These are phyloP conservation scores for Pyrgus malvae DNA, from an alignment of 2,888 invertebrate species.

Conservation along the genomic window DNA sequence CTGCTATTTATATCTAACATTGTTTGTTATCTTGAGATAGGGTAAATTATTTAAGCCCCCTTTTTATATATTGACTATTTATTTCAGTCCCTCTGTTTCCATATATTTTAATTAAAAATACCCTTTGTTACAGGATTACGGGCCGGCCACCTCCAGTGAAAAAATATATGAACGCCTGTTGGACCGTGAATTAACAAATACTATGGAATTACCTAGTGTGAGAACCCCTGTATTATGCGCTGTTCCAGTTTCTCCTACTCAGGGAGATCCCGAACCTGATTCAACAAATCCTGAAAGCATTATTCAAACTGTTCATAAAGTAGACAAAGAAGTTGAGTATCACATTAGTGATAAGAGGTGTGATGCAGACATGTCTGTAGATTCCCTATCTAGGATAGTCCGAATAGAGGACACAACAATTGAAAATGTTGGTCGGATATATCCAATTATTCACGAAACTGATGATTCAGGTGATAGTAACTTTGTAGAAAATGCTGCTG, in stretches of 20 bases:
- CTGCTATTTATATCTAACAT: neutral
- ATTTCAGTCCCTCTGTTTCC: slow-evolving; percentile 26
- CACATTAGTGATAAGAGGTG: slow-evolving; percentile 65
- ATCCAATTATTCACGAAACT: slow-evolving; percentile 67
- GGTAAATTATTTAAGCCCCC: neutral
- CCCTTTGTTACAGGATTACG: slow-evolving; percentile 75
- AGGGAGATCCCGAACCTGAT: slow-evolving; percentile 72
- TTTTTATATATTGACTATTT: too few relatives aligned
- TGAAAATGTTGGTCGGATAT: slow-evolving; percentile 66
- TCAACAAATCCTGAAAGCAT: slow-evolving; percentile 75
- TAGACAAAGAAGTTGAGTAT: slow-evolving; percentile 69
- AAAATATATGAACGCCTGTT: slow-evolving; percentile 70
- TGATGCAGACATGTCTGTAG: slow-evolving; percentile 67
- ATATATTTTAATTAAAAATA: slow-evolving; percentile 47
- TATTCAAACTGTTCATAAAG: slow-evolving; percentile 62
- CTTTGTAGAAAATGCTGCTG: slow-evolving; percentile 67
- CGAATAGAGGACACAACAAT: slow-evolving; percentile 66
- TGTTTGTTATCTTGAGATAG: neutral
- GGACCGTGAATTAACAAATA: slow-evolving; percentile 75
- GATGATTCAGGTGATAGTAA: slow-evolving; percentile 67
- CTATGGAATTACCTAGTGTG: slow-evolving; percentile 72
- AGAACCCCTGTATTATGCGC: slow-evolving; percentile 73
- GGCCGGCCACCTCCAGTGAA: slow-evolving; percentile 81
- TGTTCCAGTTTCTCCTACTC: slow-evolving; percentile 61
- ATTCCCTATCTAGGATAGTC: slow-evolving; percentile 67